Evolutionary conservation across 35 echinoderm and acorn worm genomes (phyloP), one percentile per base, ranked within the genome.

Genomic region (Apostichopus japonicus): DNA sequence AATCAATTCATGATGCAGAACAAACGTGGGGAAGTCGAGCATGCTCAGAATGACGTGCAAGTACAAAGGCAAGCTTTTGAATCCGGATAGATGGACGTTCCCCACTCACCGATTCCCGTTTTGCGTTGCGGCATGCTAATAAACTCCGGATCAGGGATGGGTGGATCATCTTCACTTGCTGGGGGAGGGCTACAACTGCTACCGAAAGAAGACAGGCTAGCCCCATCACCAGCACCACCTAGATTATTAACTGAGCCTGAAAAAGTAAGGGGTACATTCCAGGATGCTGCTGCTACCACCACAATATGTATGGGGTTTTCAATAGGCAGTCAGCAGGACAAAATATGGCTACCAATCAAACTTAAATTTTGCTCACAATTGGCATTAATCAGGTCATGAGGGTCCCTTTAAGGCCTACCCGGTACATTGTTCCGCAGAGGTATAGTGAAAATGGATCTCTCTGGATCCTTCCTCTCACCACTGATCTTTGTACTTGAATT

Each of bases 111-210:
- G 65, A 95, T 95, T 44, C 94, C 94, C 3, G 94, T 87, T 80
- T 91, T 92, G 54, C 94, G 80, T 15, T 95, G 90, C 54, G 94
- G 90, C 80, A 82, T 91, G 77, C 86, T 94, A 8, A 88, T 78
- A 24, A 79, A 94, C 21, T 94, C 93, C 27, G 65, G 93, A 23
- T 94, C 93, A 54, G 79, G 51, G 16, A 78, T 22, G 1, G 62
- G 80, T 4, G 87, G 79, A 27, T 86, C 87, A n/a, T 94, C 93
- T 61, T 98, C 96, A 71, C 93, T 96, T 24, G 76, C 94, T 79
- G 94, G 96, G 58, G 96, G 96, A 78, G 96, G 96, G 86, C 96
- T 98, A 87, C 96, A 98, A 87, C 96, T 98, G 79, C 94, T 95
- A 54, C 96, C 96, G 78, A 91, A 94, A 27, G 96, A 98, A 17